Conservation (phyloP, 1,140 invertebrate genomes). For the Lasioglossum baleicum region DNA sequence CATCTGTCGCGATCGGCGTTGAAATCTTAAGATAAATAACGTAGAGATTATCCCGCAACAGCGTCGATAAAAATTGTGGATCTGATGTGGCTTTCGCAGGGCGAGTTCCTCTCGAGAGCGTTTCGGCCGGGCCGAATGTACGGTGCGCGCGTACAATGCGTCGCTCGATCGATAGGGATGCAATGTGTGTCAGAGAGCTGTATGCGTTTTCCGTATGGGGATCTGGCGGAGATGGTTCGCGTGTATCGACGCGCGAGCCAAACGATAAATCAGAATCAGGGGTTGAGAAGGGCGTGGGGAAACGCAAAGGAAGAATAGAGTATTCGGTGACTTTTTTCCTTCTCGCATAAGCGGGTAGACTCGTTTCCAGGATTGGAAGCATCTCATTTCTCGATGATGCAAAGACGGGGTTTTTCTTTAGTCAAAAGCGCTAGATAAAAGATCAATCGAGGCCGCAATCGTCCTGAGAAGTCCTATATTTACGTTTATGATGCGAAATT, state of each 20-base stretch:
- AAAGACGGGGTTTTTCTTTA: too few species aligned
- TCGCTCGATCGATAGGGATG: neutral
- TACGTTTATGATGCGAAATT: too few species aligned
- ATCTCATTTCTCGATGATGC: too few species aligned
- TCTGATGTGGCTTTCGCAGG: neutral
- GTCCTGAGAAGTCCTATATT: too few species aligned
- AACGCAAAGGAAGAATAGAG: constrained; percentile 3
- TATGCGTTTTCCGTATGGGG: neutral
- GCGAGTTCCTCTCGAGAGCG: constrained; percentile 11
- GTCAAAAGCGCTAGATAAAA: too few species aligned
- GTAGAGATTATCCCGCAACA: constrained; percentile 35
- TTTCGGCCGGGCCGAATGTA: neutral
- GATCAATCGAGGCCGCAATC: too few species aligned
- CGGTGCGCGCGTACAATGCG: neutral
- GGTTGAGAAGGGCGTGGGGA: too few species aligned
- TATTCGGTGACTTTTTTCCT: too few species aligned
- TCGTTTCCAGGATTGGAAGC: too few species aligned
- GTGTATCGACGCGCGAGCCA: neutral
- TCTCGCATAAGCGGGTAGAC: neutral
- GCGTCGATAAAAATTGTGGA: constrained; percentile 36
- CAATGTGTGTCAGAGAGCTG: neutral
- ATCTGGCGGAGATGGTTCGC: constrained; percentile 1
- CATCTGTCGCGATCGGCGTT: neutral
- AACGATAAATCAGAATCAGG: neutral
- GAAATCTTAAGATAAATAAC: constrained; percentile 45